Evolutionary conservation across 2,113 vertebrate genomes (phyloP), one percentile per base, ranked within the genome.

Genomic region (Raja brachyura): DNA sequence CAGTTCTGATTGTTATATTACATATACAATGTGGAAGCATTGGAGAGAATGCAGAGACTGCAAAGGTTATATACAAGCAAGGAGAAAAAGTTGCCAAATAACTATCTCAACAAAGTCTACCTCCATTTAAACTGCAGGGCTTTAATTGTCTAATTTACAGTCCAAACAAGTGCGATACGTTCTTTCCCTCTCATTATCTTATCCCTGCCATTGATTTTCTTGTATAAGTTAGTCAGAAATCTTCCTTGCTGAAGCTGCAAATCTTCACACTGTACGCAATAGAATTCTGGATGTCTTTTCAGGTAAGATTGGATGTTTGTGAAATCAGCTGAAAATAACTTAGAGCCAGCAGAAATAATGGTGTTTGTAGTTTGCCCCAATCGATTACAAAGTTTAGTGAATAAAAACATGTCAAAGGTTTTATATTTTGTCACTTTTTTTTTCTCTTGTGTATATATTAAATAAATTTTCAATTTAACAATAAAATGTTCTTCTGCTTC

Each of bases 311-410:
- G 56, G 28, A 86, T 4, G 25, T n/a, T n/a, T 59, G 61, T 63
- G 83, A 86, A 59, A 85, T 61, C 81, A 85, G 81, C 81, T 86
- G 56, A 86, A 86, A 86, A 86, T 63, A 14, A 25, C 28, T 39
- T 7, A 1, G 10, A 66, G 28, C 28, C 28, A 63, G 59, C 79
- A 59, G 59, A 88, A 66, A 16, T 28, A n/a, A 54, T 14, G 48
- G 22, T 85, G 11, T 63, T 66, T 88, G 83, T 31, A 88, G 28
- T 63, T 88, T 88, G 4, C 63, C 28, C 59, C n/a, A 66, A 63
- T 66, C 14, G n/a, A 88, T 88, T 28, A 31, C 59, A 16, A 88
- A 63, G 28, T 31, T 66, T 66, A 88, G 1, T 31, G 83, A 28
- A 88, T 88, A n/a, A 63, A 86, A 18, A 63, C 14, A 18, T 16